These are phyloP conservation scores for Camponotus fellah DNA, from an alignment of 2,888 invertebrate species.

Conservation along the genomic window DNA sequence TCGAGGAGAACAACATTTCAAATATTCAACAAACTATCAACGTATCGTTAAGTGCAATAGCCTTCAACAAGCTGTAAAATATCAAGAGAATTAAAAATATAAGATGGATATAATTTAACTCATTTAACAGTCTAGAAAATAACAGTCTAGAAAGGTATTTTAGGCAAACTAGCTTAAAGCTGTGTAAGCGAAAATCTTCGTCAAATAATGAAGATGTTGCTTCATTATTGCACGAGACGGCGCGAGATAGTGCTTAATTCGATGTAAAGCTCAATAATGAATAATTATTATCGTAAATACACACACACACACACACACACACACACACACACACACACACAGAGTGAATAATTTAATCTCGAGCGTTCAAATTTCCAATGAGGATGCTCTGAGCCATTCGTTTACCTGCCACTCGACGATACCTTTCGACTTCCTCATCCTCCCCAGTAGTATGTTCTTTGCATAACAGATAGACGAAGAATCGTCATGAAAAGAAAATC, in stretches of 20 bases:
- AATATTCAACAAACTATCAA: background rate
- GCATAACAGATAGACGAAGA: constrained; percentile 52
- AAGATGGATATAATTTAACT: background rate
- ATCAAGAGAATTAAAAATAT: background rate
- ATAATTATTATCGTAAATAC: constrained; percentile 51
- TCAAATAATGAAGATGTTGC: constrained; percentile 1
- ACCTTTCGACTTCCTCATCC: constrained; percentile 43
- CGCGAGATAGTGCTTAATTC: constrained; percentile 23
- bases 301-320: background rate
- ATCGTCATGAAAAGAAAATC: constrained; percentile 69
- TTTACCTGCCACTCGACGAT: constrained; percentile 61
- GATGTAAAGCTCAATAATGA: constrained; percentile 38
- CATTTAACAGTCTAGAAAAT: background rate
- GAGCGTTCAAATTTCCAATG: constrained; percentile 52
- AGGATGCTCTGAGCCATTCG: constrained; percentile 51
- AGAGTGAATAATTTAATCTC: constrained; percentile 45
- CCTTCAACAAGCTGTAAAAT: background rate
- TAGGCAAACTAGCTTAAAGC: background rate
- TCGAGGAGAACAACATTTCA: constrained; percentile 20
- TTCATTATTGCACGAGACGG: background rate
- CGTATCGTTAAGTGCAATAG: background rate
- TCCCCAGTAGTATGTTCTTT: constrained; percentile 35
- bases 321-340: background rate
- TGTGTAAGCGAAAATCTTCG: background rate
- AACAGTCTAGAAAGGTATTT: background rate